Evolutionary conservation across 2,797 vertebrate species (phyloP), one percentile per base, ranked within the genome.

Genomic region (Gymnopithys bicolor): DNA sequence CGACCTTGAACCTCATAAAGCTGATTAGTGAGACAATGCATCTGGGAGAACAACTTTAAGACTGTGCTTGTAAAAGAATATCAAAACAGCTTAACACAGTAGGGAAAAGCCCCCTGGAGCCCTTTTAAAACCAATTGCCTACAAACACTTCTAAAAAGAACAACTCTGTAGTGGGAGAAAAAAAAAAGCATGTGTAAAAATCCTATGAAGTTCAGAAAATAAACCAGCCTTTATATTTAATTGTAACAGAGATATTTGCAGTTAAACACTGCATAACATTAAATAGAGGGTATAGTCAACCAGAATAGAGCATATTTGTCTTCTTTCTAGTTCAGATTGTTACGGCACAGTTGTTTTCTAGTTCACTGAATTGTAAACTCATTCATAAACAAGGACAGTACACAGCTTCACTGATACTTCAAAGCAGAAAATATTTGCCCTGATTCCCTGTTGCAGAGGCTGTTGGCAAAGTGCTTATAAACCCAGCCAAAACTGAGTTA

Each of bases 21-120:
- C 94, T 96, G 96, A 94, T 96, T 97, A 96, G 87, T 94, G 90
- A 93, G 94, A 97, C 96, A 96, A 92, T 96, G 92, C 94, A 96
- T 93, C 87, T 95, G 94, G 95, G 95, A 96, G 95, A 96, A 74
- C 68, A 95, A 88, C 95, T 95, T 97, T 86, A 96, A 84, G 81
- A 70, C 87, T 88, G 39, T 7, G 62, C 92, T 94, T 97, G 94
- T 96, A 96, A 96, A 96, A 97, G 94, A 97, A 95, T 96, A 96
- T 96, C 91, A 95, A 94, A 96, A 95, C 96, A 97, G 91, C 94
- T 96, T 97, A 95, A 94, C 94, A 91, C 92, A 94, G 94, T 82
- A 92, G 91, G 94, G 89, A 93, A 97, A 96, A 95, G 92, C 43
- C 91, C 95, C 89, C 94, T 86, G 92, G 87, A 96, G 94, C 73